Base-by-base conservation (phyloP, 2,113 vertebrate genomes). In the Pseudopodoces humilis region DNA sequence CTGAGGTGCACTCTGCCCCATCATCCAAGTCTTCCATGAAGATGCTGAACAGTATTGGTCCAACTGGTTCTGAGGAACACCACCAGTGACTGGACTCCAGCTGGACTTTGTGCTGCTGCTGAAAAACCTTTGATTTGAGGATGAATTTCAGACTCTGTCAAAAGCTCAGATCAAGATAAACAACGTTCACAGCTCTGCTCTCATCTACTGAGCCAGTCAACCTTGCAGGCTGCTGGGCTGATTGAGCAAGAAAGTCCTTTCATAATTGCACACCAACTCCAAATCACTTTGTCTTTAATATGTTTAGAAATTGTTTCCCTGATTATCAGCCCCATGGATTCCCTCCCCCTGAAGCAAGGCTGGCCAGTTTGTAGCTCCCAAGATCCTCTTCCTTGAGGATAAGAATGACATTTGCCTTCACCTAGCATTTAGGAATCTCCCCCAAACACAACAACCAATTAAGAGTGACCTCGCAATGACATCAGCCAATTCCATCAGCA, bases 1-100 rank as follows among this genome's bases (percentile, higher is more conserved):
- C 2, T 49, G 39, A 83, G 33, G 31, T 27, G 39, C 30, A 12
- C 24, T 80, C 62, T 76, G 27, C 9, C 14, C 49, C 31, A 43
- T 37, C 31, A 77, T 15, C 58, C 24, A 69, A 35, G 35, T 27
- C 16, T 65, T 31, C 35, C 46, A 25, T 46, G n/a, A 92, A 49
- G 49, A 39, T 41, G n/a, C 3, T 52, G 19, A 78, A 60, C 13
- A 52, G 24, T 13, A 25, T 7, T 37, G 22, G 16, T 84, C 17
- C 31, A 10, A 13, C 31, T 3, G 0, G 24, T 31, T 33, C 37
- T 55, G 27, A 46, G 11, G n/a, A 24, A 47, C 10, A 47, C 11
- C 22, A 37, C 8, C 25, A 60, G 47, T 30, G 49, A 30, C 39
- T 44, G 37, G 18, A 47, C 27, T 67, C 21, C 37, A 68, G 64